phyloP scores from a whole-genome alignment of 2,113 vertebrate genomes.

The Fregetta grallaria region DNA sequence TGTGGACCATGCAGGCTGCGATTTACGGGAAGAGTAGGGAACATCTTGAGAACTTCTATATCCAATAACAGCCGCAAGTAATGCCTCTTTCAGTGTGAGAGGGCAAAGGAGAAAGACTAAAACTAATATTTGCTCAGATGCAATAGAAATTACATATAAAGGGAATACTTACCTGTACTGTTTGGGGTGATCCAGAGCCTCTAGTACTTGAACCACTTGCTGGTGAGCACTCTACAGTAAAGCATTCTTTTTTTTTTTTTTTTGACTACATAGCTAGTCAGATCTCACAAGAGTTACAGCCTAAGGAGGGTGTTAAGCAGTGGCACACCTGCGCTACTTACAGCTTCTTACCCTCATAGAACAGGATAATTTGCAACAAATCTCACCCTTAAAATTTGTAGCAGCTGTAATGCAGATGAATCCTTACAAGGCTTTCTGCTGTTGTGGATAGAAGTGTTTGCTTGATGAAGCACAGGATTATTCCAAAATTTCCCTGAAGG shows the following conservation, averaged over 20 bases:
- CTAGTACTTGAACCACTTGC: neutral
- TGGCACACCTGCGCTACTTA: neutral
- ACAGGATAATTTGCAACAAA: neutral
- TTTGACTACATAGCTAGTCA: neutral
- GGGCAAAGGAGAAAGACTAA: neutral
- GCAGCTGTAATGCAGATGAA: neutral
- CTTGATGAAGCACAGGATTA: neutral
- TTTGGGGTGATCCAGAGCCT: neutral
- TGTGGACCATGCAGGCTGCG: neutral
- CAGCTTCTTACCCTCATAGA: neutral
- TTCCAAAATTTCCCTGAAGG: neutral
- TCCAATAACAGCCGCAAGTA: neutral
- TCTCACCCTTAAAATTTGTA: neutral
- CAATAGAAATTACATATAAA: neutral
- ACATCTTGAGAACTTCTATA: neutral
- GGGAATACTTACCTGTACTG: neutral
- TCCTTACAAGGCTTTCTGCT: neutral
- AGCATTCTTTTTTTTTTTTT: neutral
- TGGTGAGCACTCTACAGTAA: neutral
- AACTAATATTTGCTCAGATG: neutral
- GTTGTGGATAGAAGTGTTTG: accelerated
- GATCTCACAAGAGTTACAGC: neutral
- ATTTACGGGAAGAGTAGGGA: neutral
- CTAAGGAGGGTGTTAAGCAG: neutral
- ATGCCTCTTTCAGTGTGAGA: neutral